Base-by-base conservation (phyloP, 1,140 invertebrate species). In the Andrena cerasifolii region DNA sequence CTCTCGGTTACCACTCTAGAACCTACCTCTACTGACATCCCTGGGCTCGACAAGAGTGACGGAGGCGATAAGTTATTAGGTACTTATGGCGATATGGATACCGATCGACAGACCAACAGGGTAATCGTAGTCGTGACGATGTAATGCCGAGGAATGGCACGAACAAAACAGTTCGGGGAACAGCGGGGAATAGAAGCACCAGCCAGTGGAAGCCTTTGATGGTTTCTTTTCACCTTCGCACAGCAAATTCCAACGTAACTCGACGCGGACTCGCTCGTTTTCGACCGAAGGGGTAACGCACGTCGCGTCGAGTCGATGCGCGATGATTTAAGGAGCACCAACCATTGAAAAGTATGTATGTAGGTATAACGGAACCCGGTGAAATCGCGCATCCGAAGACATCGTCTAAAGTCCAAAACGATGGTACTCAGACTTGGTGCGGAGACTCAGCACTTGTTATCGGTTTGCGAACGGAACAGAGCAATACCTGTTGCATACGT, bases 401-500 rank as follows among this genome's bases (percentile, higher is more conserved):
- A n/a, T n/a, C n/a, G 54, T 49, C 54, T 54, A 40, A 3, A 82
- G 79, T n/a, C n/a, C n/a, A n/a, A n/a, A n/a, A 82, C 77, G 73
- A 78, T 81, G 83, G 78, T 61, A 85, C 82, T 84, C 70, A 78
- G 73, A 71, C 49, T 26, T 21, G 51, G 49, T 51, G 54, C 68
- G 83, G 84, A 81, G 79, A 84, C 80, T 84, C 83, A 85, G 82
- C 82, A 78, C 79, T 81, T 75, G 79, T 85, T 84, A 84, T 78
- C 76, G 73, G 33, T 36, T 49, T 49, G 43, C 51, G 73, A 84
- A 78, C 40, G 74, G 59, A 70, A 75, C 73, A 81, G 74, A 71
- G 82, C 63, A 66, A 80, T 79, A 85, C 83, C 79, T 84, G 81
- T 85, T 87, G 85, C 85, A 87, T 85, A 87, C 80, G 79, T 86